A percentile compares a stretch with the other conserved stretches of the same genome.
Evolutionary conservation across 2,888 invertebrate genomes (phyloP).

Genomic region (Hanleya hanleyi): DNA sequence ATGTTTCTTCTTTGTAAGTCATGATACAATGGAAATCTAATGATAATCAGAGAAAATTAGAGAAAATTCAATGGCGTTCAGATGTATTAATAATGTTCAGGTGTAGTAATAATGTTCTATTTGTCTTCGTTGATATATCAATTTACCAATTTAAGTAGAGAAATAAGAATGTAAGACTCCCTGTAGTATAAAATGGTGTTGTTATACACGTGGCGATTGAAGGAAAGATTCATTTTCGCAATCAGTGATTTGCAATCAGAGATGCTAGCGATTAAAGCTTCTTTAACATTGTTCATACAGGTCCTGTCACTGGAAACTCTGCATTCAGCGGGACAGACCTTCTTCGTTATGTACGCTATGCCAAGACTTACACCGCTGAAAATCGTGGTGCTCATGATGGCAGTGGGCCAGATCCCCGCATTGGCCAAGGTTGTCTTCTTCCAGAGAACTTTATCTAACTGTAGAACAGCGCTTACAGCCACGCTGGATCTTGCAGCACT

Average conservation of each 20-base stretch:
- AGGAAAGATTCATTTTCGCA: too few relatives aligned
- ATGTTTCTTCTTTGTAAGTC: not conserved
- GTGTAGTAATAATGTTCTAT: not conserved
- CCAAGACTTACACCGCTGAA: not conserved
- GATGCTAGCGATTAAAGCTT: not conserved
- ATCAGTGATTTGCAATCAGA: not conserved
- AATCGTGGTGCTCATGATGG: not conserved
- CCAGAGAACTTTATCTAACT: not conserved
- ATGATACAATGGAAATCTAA: too few relatives aligned
- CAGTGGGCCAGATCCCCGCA: not conserved
- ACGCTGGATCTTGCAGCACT: not conserved
- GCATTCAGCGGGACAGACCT: not conserved
- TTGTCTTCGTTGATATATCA: not conserved
- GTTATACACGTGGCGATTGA: not conserved
- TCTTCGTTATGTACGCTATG: not conserved
- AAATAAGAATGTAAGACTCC: too few relatives aligned
- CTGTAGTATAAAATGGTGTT: too few relatives aligned
- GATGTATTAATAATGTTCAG: not conserved
- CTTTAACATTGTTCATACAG: not conserved
- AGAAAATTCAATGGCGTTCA: too few relatives aligned
- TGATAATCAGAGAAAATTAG: too few relatives aligned
- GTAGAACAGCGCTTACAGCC: not conserved
- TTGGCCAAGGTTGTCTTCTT: not conserved
- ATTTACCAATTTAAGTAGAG: too few relatives aligned
- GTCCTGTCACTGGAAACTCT: not conserved